phyloP scores from a whole-genome alignment of 2,113 vertebrate genomes.

The sheep (Ovis aries) region DNA sequence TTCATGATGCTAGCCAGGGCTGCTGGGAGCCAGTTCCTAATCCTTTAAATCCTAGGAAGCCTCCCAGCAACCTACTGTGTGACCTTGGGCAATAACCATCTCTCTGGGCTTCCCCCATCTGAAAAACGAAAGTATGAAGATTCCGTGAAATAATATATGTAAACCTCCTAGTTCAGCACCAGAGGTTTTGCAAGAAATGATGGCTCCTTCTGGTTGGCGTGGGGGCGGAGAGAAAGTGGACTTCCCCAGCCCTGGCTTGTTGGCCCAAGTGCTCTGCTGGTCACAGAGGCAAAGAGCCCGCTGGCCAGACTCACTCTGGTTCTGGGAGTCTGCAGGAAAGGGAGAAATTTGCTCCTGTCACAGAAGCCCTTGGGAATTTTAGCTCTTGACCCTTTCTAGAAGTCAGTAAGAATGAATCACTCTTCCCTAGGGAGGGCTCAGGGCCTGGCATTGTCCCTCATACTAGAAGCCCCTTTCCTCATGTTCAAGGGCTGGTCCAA shows the following conservation, averaged over 20 bases:
- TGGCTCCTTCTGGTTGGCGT: accelerated
- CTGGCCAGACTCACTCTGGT: neutral
- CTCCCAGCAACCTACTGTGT: neutral
- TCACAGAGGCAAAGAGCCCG: accelerated
- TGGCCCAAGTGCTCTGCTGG: neutral
- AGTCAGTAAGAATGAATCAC: neutral
- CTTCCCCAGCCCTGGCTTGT: neutral
- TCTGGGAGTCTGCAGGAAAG: neutral
- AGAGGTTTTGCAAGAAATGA: neutral
- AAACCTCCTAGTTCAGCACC: neutral
- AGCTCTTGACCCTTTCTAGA: neutral
- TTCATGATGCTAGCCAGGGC: neutral
- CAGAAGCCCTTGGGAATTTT: neutral
- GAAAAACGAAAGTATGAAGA: neutral
- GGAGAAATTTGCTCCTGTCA: neutral
- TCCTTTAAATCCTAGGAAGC: neutral
- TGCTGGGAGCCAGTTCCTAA: neutral
- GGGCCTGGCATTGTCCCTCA: neutral
- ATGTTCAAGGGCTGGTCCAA: neutral
- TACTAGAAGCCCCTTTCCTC: neutral
- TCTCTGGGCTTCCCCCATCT: neutral
- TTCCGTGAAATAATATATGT: neutral
- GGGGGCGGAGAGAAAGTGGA: accelerated
- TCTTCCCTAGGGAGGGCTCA: neutral
- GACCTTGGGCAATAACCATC: neutral